Conservation (phyloP, 2,113 vertebrate species). For the Thamnaconus septentrionalis region DNA sequence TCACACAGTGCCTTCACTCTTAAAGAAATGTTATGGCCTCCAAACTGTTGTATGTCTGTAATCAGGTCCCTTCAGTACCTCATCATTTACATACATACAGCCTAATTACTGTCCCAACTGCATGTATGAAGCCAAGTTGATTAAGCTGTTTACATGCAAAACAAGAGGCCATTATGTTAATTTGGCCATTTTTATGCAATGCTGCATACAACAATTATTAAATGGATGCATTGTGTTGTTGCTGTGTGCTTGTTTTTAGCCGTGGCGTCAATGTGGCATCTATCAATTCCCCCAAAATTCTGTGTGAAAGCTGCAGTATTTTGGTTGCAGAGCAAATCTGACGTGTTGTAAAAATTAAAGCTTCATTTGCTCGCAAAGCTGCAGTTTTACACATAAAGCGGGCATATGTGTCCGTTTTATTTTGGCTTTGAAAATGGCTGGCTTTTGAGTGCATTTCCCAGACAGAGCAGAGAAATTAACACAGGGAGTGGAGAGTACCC, state of each 20-base stretch:
- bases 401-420: no score
- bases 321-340: not conserved
- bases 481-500: no score
- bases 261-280: not conserved
- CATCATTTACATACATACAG: slow-evolving; percentile 18
- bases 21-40: not conserved
- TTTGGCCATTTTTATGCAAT: slow-evolving; percentile 12
- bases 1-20: no score
- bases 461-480: not conserved
- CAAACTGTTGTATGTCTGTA: not conserved
- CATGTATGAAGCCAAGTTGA: slow-evolving; percentile 2
- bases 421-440: no score
- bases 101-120: slow-evolving; percentile 17
- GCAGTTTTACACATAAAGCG: not conserved
- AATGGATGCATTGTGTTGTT: slow-evolving; percentile 14
- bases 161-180: slow-evolving; percentile 21
- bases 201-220: slow-evolving; percentile 1
- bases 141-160: slow-evolving; percentile 31
- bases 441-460: not conserved
- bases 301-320: slow-evolving; percentile 2
- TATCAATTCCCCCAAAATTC: slow-evolving; percentile 2
- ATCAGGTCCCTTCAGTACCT: not conserved
- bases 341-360: not conserved
- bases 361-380: not conserved
- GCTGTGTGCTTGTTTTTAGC: not conserved